Evolutionary conservation across 2,113 vertebrate species (phyloP).

Genomic region (Ginglymostoma cirratum): DNA sequence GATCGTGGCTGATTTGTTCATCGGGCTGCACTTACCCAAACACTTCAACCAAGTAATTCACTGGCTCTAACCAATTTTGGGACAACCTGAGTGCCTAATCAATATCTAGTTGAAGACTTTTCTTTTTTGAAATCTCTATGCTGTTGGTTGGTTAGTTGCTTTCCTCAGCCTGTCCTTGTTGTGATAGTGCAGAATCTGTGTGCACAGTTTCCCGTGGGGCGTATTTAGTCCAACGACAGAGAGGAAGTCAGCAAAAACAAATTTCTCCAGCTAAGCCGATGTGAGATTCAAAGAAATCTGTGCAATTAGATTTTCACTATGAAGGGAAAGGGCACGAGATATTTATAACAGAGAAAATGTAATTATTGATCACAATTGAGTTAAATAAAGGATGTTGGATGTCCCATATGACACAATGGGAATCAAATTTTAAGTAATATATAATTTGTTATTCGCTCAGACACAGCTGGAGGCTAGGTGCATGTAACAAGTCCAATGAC

Average conservation of each 20-base stretch:
- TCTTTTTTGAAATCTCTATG: neutral
- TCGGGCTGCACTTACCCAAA: neutral
- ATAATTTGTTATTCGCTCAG: neutral
- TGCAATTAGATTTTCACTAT: slow-evolving; percentile 6
- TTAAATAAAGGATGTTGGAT: neutral
- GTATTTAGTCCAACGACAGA: neutral
- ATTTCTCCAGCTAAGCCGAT: neutral
- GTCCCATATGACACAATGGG: neutral
- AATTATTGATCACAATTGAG: slow-evolving; percentile 6
- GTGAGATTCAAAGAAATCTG: neutral
- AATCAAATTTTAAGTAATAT: neutral
- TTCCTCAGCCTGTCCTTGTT: neutral
- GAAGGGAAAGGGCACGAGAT: neutral
- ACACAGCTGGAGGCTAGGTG: neutral
- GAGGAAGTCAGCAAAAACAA: neutral
- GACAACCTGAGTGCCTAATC: neutral
- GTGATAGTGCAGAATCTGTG: neutral
- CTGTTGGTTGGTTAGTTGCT: neutral
- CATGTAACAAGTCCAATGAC: too few relatives aligned
- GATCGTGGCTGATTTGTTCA: too few relatives aligned
- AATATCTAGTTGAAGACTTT: neutral
- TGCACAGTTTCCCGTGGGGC: neutral
- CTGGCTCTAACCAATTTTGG: neutral
- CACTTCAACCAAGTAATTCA: neutral
- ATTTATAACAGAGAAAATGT: neutral